A percentile compares a stretch with the other conserved stretches of the same genome.
phyloP scores from a whole-genome alignment of 1,140 invertebrate species.

The Megathymus violae region DNA sequence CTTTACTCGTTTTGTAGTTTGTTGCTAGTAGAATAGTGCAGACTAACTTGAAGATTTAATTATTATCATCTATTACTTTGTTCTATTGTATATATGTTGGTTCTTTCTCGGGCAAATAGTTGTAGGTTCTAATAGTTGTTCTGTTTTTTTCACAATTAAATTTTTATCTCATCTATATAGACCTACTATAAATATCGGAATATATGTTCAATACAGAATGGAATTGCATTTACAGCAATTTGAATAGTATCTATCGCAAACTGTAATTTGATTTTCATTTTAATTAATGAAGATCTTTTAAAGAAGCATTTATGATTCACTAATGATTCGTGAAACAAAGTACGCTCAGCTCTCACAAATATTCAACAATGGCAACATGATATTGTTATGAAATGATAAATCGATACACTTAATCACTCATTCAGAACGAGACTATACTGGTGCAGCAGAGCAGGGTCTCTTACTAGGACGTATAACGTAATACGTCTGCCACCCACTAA shows the following conservation, averaged over 20 bases:
- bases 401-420: slow-evolving; percentile 61
- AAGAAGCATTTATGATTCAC: slow-evolving; percentile 17
- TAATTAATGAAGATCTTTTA: slow-evolving; percentile 23
- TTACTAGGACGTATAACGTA: slow-evolving; percentile 30
- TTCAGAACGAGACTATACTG: slow-evolving; percentile 47
- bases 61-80: not conserved
- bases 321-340: slow-evolving; percentile 31
- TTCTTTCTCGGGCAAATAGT: too few species aligned
- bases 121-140: too few species aligned
- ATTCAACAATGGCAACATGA: slow-evolving; percentile 39
- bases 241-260: too few species aligned
- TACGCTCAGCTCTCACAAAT: slow-evolving; percentile 28
- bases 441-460: slow-evolving; percentile 47
- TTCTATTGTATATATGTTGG: too few species aligned
- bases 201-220: too few species aligned
- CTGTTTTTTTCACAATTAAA: too few species aligned
- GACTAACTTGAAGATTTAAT: not conserved
- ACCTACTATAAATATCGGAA: too few species aligned
- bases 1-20: slow-evolving; percentile 2
- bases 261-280: slow-evolving; percentile 21
- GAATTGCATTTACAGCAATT: too few species aligned
- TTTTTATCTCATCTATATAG: too few species aligned
- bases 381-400: slow-evolving; percentile 62
- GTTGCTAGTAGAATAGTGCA: not conserved
- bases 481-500: slow-evolving; percentile 58